phyloP scores from a whole-genome alignment of 2,797 vertebrate species.

The Natrix natrix region DNA sequence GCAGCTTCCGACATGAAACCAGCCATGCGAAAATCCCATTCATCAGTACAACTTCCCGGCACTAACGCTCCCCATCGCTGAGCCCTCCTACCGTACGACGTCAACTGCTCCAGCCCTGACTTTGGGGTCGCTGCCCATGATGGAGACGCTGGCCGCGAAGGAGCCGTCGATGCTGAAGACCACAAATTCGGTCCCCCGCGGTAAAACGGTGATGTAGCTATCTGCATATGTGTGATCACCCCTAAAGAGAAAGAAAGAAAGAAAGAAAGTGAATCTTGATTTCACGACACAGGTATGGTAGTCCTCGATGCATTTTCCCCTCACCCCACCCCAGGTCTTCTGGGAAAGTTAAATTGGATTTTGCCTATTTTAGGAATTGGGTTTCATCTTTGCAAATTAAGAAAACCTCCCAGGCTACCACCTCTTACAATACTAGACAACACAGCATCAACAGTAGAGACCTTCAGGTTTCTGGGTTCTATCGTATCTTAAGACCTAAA shows the following conservation, averaged over 20 bases:
- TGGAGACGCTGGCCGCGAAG: constrained; percentile 98
- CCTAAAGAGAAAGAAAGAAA: constrained; percentile 64
- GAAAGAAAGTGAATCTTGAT: neutral
- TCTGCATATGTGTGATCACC: constrained; percentile 97
- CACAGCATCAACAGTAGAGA: no score
- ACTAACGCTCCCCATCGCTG: neutral
- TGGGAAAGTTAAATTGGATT: neutral
- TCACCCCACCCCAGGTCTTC: neutral
- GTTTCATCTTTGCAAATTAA: neutral
- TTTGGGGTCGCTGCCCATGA: constrained; percentile 99
- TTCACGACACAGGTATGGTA: neutral
- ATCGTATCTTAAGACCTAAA: no score
- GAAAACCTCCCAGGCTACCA: neutral
- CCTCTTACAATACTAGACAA: no score
- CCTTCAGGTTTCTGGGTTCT: no score
- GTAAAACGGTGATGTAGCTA: constrained; percentile 95
- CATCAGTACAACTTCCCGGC: neutral
- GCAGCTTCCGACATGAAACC: neutral
- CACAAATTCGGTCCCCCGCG: constrained; percentile 91
- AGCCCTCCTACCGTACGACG: constrained; percentile 85
- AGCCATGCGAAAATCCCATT: neutral
- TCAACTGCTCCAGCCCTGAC: constrained; percentile 95
- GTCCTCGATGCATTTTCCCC: rapidly evolving
- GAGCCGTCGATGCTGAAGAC: constrained; percentile 99
- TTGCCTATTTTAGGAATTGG: neutral